Percentiles rank a stretch among this genome's conserved stretches.
Evolutionary conservation across 2,888 invertebrate genomes (phyloP).

Genomic region (Ornithoptera priamus): DNA sequence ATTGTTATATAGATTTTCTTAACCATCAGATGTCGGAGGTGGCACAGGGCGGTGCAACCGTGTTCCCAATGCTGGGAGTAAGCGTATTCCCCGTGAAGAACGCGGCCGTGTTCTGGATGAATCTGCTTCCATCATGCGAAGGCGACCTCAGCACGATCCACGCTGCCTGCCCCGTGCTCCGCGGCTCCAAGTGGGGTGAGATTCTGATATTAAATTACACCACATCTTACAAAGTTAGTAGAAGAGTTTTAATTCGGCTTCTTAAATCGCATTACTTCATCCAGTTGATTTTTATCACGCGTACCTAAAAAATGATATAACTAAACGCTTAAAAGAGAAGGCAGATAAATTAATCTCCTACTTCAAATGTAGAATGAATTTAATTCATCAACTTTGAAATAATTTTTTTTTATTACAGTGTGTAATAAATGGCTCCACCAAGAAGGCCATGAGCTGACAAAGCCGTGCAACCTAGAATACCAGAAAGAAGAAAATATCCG

Average conservation of each 20-base stretch:
- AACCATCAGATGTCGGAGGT: constrained; percentile 99
- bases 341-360: too few species aligned
- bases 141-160: constrained; percentile 95
- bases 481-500: constrained; percentile 55
- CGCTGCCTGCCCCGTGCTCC: constrained; percentile 98
- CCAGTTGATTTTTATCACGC: too few species aligned
- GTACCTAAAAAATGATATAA: too few species aligned
- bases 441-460: constrained; percentile 90
- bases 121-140: constrained; percentile 94
- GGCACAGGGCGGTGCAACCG: constrained; percentile 97
- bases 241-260: too few species aligned
- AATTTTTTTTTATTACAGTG: constrained; percentile 72
- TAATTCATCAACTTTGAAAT: too few species aligned
- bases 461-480: constrained; percentile 82
- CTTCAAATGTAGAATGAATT: too few species aligned
- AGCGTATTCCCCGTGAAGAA: constrained; percentile 93
- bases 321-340: too few species aligned
- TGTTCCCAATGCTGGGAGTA: constrained; percentile 93
- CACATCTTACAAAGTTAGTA: too few species aligned
- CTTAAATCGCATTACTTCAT: too few species aligned
- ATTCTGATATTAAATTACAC: constrained; percentile 50
- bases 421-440: constrained; percentile 97
- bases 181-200: constrained; percentile 97
- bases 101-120: constrained; percentile 97
- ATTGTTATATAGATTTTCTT: not conserved